A percentile compares a stretch with the other conserved stretches of the same genome.
Conservation (phyloP, 2,113 vertebrate species). For the Formicarius rufipectus region DNA sequence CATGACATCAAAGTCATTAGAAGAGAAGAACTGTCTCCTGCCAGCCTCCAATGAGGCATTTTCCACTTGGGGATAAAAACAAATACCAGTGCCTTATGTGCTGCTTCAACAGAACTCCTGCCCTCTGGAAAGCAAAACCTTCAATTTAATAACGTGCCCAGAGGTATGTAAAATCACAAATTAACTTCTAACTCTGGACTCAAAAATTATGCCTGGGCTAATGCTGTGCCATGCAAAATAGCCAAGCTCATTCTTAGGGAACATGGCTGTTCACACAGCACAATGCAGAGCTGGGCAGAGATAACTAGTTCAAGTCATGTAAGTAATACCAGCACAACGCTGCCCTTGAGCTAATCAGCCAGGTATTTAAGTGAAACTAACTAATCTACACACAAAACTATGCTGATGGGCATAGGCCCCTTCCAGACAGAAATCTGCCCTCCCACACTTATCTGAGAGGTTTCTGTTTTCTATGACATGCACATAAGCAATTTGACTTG, state of each 20-base stretch:
- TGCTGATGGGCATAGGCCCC: neutral
- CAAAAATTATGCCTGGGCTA: neutral
- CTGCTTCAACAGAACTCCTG: neutral
- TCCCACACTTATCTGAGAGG: accelerated
- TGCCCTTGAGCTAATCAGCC: neutral
- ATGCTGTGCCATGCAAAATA: neutral
- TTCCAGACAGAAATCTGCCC: neutral
- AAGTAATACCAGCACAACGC: neutral
- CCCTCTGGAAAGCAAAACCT: neutral
- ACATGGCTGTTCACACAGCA: neutral
- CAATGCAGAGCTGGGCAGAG: neutral
- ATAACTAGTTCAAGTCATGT: neutral
- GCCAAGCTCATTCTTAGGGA: neutral
- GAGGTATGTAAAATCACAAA: neutral
- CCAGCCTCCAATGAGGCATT: neutral
- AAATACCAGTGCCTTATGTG: neutral
- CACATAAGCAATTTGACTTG: neutral
- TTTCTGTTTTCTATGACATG: neutral
- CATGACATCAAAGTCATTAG: neutral
- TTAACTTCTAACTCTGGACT: neutral
- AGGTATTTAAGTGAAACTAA: neutral
- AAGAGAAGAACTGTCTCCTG: neutral
- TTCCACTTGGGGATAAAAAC: neutral
- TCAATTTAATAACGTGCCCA: neutral
- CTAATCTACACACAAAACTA: neutral